Conservation (phyloP, 2,888 invertebrate genomes). For the Argynnis bischoffii region DNA sequence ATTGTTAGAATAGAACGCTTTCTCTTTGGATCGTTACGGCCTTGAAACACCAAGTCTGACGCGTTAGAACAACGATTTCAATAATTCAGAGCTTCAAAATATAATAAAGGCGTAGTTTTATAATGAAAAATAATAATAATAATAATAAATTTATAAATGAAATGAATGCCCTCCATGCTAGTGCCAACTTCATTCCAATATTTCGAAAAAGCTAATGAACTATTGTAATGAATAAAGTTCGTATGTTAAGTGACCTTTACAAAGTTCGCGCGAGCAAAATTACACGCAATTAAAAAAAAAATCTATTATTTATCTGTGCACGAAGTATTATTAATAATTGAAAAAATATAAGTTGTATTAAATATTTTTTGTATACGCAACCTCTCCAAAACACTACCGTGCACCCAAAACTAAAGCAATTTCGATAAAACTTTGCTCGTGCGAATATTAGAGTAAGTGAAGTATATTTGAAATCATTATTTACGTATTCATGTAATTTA, state of each 20-base stretch:
- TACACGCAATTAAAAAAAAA: slow-evolving; percentile 3
- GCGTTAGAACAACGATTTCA: slow-evolving; percentile 44
- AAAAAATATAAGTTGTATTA: background rate
- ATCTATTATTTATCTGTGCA: slow-evolving; percentile 9
- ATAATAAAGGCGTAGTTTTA: slow-evolving; percentile 42
- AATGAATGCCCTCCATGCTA: slow-evolving; percentile 73
- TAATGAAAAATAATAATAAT: slow-evolving; percentile 41
- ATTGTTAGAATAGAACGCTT: slow-evolving; percentile 23
- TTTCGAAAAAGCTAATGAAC: slow-evolving; percentile 42
- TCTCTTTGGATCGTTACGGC: background rate
- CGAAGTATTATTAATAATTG: background rate
- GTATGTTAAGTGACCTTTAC: slow-evolving; percentile 48
- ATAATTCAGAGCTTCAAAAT: slow-evolving; percentile 48
- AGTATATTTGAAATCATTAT: slow-evolving; percentile 34
- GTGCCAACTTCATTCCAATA: slow-evolving; percentile 73
- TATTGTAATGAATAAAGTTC: slow-evolving; percentile 41
- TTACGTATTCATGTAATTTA: slow-evolving; percentile 51
- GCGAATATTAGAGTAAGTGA: slow-evolving; percentile 29
- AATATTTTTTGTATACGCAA: background rate
- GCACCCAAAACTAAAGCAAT: background rate
- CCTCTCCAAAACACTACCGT: background rate
- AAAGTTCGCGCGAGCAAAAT: slow-evolving; percentile 21
- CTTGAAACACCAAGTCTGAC: slow-evolving; percentile 11
- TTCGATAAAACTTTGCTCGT: slow-evolving; percentile 27
- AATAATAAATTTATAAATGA: slow-evolving; percentile 42